These are phyloP conservation scores for Cynodonichthys magdalenae DNA, from an alignment of 2,797 vertebrate genomes.

Conservation along the genomic window DNA sequence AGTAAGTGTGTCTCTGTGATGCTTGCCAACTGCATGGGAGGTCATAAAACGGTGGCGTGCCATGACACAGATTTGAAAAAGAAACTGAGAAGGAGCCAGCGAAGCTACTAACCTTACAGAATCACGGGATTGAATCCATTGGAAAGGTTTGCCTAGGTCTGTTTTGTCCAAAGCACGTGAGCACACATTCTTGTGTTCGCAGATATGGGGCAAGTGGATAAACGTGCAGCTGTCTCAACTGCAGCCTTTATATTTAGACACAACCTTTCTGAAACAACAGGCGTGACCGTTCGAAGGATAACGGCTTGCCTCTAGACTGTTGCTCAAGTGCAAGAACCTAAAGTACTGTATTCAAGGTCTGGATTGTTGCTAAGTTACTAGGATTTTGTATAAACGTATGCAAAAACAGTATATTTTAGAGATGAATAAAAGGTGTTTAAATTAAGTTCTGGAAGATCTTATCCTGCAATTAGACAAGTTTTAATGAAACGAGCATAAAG, in stretches of 20 bases:
- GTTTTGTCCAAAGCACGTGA: slow-evolving; percentile 60
- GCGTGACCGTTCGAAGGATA: slow-evolving; percentile 61
- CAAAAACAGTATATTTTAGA: not conserved
- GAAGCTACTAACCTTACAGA: slow-evolving; percentile 40
- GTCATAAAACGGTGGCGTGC: slow-evolving; percentile 55
- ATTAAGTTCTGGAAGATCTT: not conserved
- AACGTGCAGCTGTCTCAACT: slow-evolving; percentile 75
- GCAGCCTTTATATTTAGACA: slow-evolving; percentile 78
- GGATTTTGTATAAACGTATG: slow-evolving; percentile 1
- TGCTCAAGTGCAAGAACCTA: slow-evolving; percentile 36
- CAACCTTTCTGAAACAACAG: slow-evolving; percentile 76
- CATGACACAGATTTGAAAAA: slow-evolving; percentile 71
- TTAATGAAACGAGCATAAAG: too few relatives aligned
- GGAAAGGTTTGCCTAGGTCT: slow-evolving; percentile 47
- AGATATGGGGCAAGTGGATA: slow-evolving; percentile 51
- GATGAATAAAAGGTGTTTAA: not conserved
- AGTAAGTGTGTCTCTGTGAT: slow-evolving; percentile 20
- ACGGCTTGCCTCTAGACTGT: slow-evolving; percentile 64
- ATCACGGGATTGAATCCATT: slow-evolving; percentile 70
- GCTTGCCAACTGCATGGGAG: slow-evolving; percentile 49
- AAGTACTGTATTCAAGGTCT: too few relatives aligned
- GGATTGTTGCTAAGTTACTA: too few relatives aligned
- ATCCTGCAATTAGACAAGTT: too few relatives aligned
- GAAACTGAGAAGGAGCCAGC: slow-evolving; percentile 51
- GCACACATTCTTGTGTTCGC: slow-evolving; percentile 52